Conservation (phyloP, 2,113 vertebrate genomes). For the Pedetes capensis region DNA sequence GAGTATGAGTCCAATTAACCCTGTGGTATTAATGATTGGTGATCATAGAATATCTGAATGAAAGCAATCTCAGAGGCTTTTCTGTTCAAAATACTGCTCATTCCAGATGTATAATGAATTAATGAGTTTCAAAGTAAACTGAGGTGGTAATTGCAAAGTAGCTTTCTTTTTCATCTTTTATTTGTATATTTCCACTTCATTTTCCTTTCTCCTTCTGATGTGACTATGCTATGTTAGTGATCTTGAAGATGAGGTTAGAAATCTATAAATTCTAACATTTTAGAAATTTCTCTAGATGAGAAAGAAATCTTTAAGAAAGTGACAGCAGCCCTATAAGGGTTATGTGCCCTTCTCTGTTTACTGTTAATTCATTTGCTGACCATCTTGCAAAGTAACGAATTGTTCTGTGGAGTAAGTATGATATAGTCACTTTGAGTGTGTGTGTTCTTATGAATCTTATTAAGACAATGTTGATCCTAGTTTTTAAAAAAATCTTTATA, state of each 20-base stretch:
- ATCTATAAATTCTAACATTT: neutral
- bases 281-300: neutral
- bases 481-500: neutral
- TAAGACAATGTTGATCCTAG: neutral
- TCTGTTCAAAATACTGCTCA: neutral
- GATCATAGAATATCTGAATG: neutral
- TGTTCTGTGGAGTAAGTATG: neutral
- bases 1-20: neutral
- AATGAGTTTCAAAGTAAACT: conserved; percentile 20
- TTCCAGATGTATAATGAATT: neutral
- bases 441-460: neutral
- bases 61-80: neutral
- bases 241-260: neutral
- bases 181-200: neutral
- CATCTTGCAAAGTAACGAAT: neutral
- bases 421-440: neutral
- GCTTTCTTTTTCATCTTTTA: neutral
- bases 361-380: conserved; percentile 17
- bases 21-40: neutral
- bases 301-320: neutral
- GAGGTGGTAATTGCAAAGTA: neutral
- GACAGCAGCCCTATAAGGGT: neutral
- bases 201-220: neutral
- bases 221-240: conserved; percentile 8
- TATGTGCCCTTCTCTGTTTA: neutral